phyloP scores from a whole-genome alignment of 1,140 invertebrate genomes.

The Drosophila pachea region DNA sequence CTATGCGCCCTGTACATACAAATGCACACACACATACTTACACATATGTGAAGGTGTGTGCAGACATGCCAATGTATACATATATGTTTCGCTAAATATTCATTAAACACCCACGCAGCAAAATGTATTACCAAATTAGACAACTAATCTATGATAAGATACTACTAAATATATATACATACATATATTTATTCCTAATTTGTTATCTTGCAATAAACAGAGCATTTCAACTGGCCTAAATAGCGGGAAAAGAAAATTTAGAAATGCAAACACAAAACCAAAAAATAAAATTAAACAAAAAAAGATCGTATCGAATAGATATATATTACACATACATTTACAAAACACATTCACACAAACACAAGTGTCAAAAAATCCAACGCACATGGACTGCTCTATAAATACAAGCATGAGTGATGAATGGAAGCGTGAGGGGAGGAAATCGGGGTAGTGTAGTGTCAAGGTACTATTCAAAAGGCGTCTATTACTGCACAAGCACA shows the following conservation, averaged over 20 bases:
- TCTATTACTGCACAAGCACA: conserved; percentile 24
- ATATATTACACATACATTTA: conserved; percentile 11
- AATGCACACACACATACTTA: conserved; percentile 26
- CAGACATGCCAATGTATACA: conserved; percentile 23
- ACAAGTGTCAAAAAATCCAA: conserved; percentile 58
- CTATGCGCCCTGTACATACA: conserved; percentile 10
- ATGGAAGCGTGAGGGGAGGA: conserved; percentile 14
- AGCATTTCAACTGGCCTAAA: conserved; percentile 18
- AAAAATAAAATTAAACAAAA: conserved; percentile 7
- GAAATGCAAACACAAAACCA: conserved; percentile 3
- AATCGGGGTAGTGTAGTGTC: not conserved
- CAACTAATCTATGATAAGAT: conserved; percentile 46
- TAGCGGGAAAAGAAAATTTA: conserved; percentile 14
- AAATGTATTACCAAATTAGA: conserved; percentile 33
- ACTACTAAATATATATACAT: conserved; percentile 13
- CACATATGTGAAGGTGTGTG: conserved; percentile 42
- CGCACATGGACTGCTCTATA: conserved; percentile 72
- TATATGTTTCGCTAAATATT: conserved; percentile 26
- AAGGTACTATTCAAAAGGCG: not conserved
- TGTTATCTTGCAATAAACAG: conserved; percentile 21
- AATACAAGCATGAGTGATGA: conserved; percentile 58
- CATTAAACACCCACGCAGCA: conserved; percentile 29
- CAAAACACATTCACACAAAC: conserved; percentile 4
- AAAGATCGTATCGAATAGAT: conserved; percentile 28
- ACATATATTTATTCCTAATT: conserved; percentile 2